phyloP scores from a whole-genome alignment of 2,888 invertebrate species.

The Busseola fusca region DNA sequence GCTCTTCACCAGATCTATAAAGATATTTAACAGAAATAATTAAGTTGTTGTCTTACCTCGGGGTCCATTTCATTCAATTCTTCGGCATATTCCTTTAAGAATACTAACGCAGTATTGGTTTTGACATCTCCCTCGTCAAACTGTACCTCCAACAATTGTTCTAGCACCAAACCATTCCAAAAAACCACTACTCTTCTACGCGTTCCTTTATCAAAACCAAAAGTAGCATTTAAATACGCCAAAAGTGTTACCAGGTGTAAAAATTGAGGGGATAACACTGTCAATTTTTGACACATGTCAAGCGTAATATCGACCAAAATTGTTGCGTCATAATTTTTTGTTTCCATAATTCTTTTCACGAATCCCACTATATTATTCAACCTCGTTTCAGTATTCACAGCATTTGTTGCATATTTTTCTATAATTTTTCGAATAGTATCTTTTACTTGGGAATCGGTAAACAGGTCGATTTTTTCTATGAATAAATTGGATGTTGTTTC shows the following conservation, averaged over 20 bases:
- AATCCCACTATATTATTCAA: conserved; percentile 49
- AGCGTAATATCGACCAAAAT: conserved; percentile 21
- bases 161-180: conserved; percentile 47
- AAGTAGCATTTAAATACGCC: conserved; percentile 36
- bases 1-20: too few species aligned
- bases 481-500: conserved; percentile 64
- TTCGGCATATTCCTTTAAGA: conserved; percentile 65
- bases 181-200: conserved; percentile 48
- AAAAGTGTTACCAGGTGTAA: conserved; percentile 48
- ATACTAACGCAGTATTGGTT: conserved; percentile 64
- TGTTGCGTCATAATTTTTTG: not conserved
- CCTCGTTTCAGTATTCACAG: conserved; percentile 17
- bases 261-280: conserved; percentile 39
- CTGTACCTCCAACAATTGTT: conserved; percentile 39
- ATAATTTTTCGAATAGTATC: conserved; percentile 29
- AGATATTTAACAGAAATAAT: not conserved
- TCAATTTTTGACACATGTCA: conserved; percentile 25
- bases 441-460: conserved; percentile 50
- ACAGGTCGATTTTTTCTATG: conserved; percentile 71
- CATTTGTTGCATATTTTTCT: conserved; percentile 6
- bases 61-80: conserved; percentile 62
- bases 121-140: conserved; percentile 25
- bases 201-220: conserved; percentile 50
- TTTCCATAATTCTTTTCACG: conserved; percentile 15
- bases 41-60: conserved; percentile 63